A percentile compares a stretch with the other conserved stretches of the same genome.
phyloP scores from a whole-genome alignment of 2,113 vertebrate genomes.

The Sturnus vulgaris region DNA sequence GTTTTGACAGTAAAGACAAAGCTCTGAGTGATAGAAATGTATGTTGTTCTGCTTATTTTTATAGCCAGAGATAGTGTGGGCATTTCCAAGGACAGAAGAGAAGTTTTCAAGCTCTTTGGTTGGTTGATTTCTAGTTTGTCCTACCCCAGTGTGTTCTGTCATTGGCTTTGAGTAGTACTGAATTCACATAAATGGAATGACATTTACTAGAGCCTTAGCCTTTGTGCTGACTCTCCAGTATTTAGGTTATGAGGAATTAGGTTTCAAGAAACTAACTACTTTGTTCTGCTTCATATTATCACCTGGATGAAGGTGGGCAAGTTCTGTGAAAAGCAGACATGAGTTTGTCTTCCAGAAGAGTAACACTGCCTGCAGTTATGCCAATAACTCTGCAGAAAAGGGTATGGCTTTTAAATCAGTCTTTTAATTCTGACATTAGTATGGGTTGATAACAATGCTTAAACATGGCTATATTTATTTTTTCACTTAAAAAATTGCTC shows the following conservation, averaged over 20 bases:
- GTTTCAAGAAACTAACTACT: conserved; percentile 19
- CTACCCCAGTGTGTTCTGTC: conserved; percentile 76
- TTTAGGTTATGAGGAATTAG: conserved; percentile 27
- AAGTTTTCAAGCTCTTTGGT: conserved; percentile 76
- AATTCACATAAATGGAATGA: conserved; percentile 63
- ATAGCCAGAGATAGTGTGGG: conserved; percentile 73
- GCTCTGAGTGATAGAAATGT: conserved; percentile 52
- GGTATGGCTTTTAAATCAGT: conserved; percentile 75
- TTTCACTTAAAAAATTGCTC: neutral
- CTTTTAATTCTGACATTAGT: neutral
- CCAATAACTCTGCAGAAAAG: conserved; percentile 87
- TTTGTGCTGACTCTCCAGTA: conserved; percentile 6
- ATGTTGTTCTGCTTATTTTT: conserved; percentile 70
- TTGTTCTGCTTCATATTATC: conserved; percentile 53
- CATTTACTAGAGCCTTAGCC: conserved; percentile 48
- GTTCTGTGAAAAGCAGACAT: conserved; percentile 73
- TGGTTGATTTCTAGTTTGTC: conserved; percentile 64
- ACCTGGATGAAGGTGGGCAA: conserved; percentile 36
- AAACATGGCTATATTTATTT: neutral
- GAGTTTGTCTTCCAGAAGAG: conserved; percentile 89
- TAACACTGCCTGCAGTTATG: conserved; percentile 86
- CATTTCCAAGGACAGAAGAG: conserved; percentile 87
- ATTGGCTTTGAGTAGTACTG: conserved; percentile 67
- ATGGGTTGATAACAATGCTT: neutral
- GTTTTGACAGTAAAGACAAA: neutral